Evolutionary conservation across 2,113 vertebrate genomes (phyloP).

Genomic region (Ibidorhyncha struthersii): DNA sequence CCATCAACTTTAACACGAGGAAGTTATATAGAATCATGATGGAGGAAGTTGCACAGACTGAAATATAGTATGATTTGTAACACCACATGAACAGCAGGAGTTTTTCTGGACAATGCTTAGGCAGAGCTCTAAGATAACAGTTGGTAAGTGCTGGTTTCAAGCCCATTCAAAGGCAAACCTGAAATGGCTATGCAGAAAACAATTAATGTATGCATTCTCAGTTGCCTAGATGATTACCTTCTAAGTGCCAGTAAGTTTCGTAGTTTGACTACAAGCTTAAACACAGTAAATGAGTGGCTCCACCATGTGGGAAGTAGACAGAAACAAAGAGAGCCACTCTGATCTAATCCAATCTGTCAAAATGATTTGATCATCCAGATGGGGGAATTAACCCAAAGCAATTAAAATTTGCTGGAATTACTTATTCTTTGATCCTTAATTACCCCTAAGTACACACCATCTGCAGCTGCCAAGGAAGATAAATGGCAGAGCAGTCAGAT

Average conservation of each 20-base stretch:
- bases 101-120: not conserved
- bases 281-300: not conserved
- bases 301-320: not conserved
- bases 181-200: not conserved
- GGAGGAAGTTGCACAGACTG: not conserved
- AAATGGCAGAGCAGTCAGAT: not conserved
- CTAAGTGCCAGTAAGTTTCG: not conserved
- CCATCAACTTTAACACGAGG: not conserved
- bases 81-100: not conserved
- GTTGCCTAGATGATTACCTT: not conserved
- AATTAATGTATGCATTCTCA: not conserved
- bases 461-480: slow-evolving; percentile 6
- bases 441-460: not conserved
- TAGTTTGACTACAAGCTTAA: not conserved
- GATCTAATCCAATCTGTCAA: not conserved
- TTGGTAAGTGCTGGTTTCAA: not conserved
- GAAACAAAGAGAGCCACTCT: not conserved
- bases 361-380: not conserved
- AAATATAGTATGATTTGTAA: not conserved
- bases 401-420: not conserved
- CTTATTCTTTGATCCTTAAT: slow-evolving; percentile 22
- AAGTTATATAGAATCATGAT: not conserved
- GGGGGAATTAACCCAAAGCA: not conserved
- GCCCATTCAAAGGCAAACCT: not conserved
- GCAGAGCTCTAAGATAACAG: not conserved